Conservation (phyloP, 2,797 vertebrate genomes). For the Rhinichthys osculus region DNA sequence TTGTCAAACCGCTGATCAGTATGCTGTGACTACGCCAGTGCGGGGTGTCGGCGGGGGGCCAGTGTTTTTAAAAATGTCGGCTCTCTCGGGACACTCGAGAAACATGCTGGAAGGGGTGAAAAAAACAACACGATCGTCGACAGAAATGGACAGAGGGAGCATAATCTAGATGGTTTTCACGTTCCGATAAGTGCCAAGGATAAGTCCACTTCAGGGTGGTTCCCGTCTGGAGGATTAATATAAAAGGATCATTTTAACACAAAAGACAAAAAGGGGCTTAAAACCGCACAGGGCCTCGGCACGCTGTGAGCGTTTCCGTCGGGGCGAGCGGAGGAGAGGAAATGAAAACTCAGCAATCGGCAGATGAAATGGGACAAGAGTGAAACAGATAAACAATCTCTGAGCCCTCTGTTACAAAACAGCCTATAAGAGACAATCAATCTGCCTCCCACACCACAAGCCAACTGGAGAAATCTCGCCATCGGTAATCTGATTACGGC, state of each 20-base stretch:
- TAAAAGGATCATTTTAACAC: conserved; percentile 66
- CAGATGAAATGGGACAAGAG: conserved; percentile 37
- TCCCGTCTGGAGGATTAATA: conserved; percentile 66
- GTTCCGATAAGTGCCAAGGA: conserved; percentile 58
- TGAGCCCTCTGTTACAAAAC: conserved; percentile 36
- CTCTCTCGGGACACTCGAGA: conserved; percentile 28
- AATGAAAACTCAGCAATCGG: conserved; percentile 38
- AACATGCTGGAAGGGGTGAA: conserved; percentile 34
- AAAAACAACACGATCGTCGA: neutral
- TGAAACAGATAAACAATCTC: conserved; percentile 38
- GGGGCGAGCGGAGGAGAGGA: conserved; percentile 8
- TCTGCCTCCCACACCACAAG: conserved; percentile 42
- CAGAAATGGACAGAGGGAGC: conserved; percentile 13
- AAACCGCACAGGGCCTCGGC: conserved; percentile 62
- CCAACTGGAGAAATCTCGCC: conserved; percentile 28
- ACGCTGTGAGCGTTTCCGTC: neutral
- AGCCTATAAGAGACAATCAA: conserved; percentile 44
- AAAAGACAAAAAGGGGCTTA: conserved; percentile 63
- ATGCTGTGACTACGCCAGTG: neutral
- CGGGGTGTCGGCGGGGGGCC: neutral
- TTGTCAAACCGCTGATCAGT: conserved; percentile 33
- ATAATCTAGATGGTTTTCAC: conserved; percentile 57
- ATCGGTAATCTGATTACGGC: conserved; percentile 60
- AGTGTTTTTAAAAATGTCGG: conserved; percentile 11
- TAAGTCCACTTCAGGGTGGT: conserved; percentile 66